Conservation (phyloP, 2,797 vertebrate species). For the Scolopax bukidnonensis region DNA sequence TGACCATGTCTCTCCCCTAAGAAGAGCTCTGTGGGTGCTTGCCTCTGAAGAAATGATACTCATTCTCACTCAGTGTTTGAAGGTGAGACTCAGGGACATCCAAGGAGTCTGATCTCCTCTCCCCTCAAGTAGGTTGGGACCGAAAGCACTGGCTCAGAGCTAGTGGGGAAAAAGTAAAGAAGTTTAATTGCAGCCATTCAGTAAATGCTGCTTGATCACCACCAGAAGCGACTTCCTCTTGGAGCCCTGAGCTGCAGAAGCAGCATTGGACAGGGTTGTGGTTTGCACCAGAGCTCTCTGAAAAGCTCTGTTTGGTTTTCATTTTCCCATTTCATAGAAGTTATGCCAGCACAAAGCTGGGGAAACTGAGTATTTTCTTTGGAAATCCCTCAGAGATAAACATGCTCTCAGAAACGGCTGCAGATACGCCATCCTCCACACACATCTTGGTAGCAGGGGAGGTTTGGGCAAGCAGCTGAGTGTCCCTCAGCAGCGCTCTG, state of each 20-base stretch:
- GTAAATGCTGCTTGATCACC: background rate
- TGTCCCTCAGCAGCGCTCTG: background rate
- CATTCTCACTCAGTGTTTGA: background rate
- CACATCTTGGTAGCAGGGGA: background rate
- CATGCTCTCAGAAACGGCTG: background rate
- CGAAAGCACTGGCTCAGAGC: background rate
- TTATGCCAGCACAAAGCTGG: constrained; percentile 31
- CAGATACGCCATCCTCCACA: background rate
- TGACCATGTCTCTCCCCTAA: background rate
- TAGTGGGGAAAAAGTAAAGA: background rate
- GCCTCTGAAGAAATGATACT: background rate
- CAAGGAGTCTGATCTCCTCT: background rate
- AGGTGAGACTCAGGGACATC: background rate
- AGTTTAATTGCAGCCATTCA: background rate
- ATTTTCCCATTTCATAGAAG: constrained; percentile 48
- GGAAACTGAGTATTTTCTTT: constrained; percentile 51
- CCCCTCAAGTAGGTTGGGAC: background rate
- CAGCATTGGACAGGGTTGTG: background rate
- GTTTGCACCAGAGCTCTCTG: background rate
- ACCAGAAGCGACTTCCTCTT: background rate
- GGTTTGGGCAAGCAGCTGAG: background rate
- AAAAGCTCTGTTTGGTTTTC: constrained; percentile 49
- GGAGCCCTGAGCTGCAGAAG: background rate
- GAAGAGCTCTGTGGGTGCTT: background rate
- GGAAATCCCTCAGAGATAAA: constrained; percentile 51